Evolutionary conservation across 2,797 vertebrate species (phyloP), one percentile per base, ranked within the genome.

Genomic region (Schizopygopsis pylzovi): DNA sequence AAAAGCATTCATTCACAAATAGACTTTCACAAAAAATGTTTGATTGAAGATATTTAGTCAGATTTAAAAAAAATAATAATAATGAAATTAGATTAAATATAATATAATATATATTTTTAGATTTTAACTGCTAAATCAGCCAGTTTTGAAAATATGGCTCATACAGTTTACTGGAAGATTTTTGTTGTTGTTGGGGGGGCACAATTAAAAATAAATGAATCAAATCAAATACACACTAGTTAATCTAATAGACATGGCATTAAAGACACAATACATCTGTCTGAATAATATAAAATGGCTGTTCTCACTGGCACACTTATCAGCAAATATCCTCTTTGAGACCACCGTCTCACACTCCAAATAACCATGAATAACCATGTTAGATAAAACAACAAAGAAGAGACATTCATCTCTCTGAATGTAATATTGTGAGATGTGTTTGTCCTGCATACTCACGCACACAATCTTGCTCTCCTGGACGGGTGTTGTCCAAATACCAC

Each of bases 401-500:
- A 41, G 18, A 77, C 54, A 63, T 79, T 65, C 59, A 72, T 86
- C 73, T 59, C 72, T 71, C 52, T 63, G 54, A 82, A 86, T 72
- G 28, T 63, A 47, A 86, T 78, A 86, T 79, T 7, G 47, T 72
- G 70, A 78, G 79, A 81, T 52, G 39, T 71, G 47, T 76, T 65
- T 82, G 54, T 71, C 63, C 45, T 9, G 67, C 47, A 41, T 37
- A 86, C 45, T 76, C 61, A 43, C 43, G 25, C 39, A 81, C 72
- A 85, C 71, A 70, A 45, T 79, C 81, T 47, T 71, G 86, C 75
- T 67, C 78, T 75, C 90, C 49, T 0, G 97, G 97, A 91, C 97
- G 97, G 89, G 97, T 95, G 0, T 96, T 97, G 90, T 98, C 96
- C 93, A 98, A 94, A 94, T 98, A 98, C 97, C 97, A 98, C 93